Conservation (phyloP, 2,888 invertebrate species). For the Spilarctia lutea region DNA sequence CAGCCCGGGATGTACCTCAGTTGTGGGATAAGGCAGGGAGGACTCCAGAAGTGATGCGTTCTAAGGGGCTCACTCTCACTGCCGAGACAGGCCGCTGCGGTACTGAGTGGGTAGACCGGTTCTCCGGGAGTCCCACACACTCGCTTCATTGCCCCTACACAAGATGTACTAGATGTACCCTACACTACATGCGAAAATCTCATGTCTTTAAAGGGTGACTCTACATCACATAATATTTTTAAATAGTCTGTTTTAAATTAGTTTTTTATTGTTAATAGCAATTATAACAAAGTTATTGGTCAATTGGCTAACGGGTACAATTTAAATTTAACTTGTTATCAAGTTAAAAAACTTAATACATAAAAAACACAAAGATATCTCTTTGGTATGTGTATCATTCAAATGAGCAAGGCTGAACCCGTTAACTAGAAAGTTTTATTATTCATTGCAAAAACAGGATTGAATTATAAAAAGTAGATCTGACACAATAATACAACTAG, state of each 20-base stretch:
- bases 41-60: too few relatives aligned
- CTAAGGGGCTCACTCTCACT: too few relatives aligned
- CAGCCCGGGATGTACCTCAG: too few relatives aligned
- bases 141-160: not conserved
- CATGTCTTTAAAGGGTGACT: not conserved
- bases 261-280: not conserved
- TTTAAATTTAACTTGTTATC: not conserved
- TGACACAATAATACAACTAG: not conserved
- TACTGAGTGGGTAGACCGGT: too few relatives aligned
- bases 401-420: not conserved
- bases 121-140: too few relatives aligned
- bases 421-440: constrained; percentile 31
- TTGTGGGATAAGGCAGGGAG: too few relatives aligned
- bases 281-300: not conserved
- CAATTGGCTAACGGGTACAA: not conserved
- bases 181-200: too few relatives aligned
- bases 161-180: too few relatives aligned
- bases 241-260: too few relatives aligned
- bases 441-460: constrained; percentile 25
- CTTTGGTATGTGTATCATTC: not conserved
- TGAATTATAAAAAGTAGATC: not conserved
- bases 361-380: not conserved
- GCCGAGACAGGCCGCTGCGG: too few relatives aligned
- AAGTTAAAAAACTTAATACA: too few relatives aligned
- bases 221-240: not conserved